phyloP scores from a whole-genome alignment of 2,888 invertebrate genomes.

The Yponomeuta cagnagella region DNA sequence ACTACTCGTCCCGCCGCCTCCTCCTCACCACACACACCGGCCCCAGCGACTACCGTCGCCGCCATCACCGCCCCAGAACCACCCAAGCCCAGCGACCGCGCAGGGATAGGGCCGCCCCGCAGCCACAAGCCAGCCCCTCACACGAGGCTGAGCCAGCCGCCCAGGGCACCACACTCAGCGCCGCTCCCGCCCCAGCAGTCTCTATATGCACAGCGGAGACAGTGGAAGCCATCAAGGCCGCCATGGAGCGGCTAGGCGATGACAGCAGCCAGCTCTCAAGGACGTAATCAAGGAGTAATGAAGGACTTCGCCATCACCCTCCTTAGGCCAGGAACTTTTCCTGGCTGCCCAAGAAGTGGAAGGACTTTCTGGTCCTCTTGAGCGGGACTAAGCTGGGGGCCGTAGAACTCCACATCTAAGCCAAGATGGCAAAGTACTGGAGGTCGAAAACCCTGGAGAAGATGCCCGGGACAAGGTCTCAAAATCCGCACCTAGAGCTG shows the following conservation, averaged over 20 bases:
- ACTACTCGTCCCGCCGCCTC: not conserved
- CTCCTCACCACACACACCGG: not conserved
- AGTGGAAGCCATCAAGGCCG: not conserved
- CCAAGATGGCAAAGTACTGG: too few species aligned
- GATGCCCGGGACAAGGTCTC: too few species aligned
- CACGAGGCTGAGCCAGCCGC: too few species aligned
- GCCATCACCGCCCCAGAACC: too few species aligned
- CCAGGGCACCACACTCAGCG: too few species aligned
- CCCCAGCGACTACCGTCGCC: not conserved
- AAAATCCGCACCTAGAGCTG: too few species aligned
- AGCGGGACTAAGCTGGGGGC: constrained; percentile 9
- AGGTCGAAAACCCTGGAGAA: too few species aligned
- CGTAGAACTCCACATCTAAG: too few species aligned
- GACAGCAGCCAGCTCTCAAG: too few species aligned
- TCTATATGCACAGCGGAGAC: not conserved
- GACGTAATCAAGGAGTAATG: not conserved
- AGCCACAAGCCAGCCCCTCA: not conserved
- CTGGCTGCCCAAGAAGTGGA: not conserved
- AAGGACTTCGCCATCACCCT: too few species aligned
- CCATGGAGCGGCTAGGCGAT: not conserved
- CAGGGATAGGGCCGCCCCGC: not conserved
- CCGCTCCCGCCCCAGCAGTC: not conserved
- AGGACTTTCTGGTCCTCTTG: constrained; percentile 11
- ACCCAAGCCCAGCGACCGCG: not conserved
- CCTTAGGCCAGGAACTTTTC: not conserved